Evolutionary conservation across 2,113 vertebrate genomes (phyloP), one percentile per base, ranked within the genome.

Genomic region (Saimiri boliviensis): DNA sequence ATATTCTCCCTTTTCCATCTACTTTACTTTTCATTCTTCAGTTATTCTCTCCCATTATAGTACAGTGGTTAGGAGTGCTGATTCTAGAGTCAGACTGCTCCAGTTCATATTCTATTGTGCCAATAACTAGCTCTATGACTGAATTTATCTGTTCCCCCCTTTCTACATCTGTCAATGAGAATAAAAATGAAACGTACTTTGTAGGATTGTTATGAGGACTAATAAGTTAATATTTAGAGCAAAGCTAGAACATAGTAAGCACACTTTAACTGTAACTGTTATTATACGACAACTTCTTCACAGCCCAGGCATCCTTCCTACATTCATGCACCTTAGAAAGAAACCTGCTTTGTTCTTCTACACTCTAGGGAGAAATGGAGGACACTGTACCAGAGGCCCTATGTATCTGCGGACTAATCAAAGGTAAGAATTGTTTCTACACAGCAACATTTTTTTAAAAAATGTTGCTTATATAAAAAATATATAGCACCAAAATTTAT

Each of bases 311-410:
- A 42, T 20, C 23, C 35, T 82, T 94, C 79, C 89, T 47, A 93
- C 45, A 86, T 58, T 82, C 42, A 68, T 8, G 17, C 19, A 54
- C 30, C 82, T 47, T 30, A 60, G 37, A 87, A 42, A 97, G 63
- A 77, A 97, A 63, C 32, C 20, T 87, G 40, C 20, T 96, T 58
- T 96, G 47, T 56, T 96, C 37, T 58, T 93, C 16, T 79, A 45
- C 19, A 42, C 20, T 93, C 35, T 56, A 52, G 58, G 52, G 71
- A 92, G 21, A 93, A n/a, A 25, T 32, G 27, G n/a, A 95, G 27
- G 70, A n/a, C n/a, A 70, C 21, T 58, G 25, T 37, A 40, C 0
- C 7, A 84, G 8, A 66, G 12, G 25, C 3, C 66, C 21, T 23
- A 92, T 2, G 17, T 47, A 71, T 37, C 10, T 23, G 52, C 12